Evolutionary conservation across 2,797 vertebrate species (phyloP).

Genomic region (Garrulus glandarius): DNA sequence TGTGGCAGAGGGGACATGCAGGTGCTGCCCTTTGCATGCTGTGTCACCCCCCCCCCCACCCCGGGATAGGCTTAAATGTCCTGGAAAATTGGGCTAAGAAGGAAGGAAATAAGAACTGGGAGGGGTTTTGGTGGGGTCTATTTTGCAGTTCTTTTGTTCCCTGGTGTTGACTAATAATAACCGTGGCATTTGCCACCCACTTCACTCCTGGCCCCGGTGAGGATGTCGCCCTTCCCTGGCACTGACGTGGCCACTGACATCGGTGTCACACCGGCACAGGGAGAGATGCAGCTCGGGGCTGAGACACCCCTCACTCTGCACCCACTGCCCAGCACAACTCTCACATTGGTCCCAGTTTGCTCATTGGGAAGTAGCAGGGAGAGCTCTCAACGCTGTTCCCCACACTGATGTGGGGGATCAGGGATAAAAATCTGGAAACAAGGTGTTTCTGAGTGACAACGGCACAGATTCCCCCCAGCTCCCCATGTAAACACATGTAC

Average conservation of each 20-base stretch:
- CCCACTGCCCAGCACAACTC: neutral
- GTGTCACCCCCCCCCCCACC: accelerated
- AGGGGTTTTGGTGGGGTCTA: neutral
- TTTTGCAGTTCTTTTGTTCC: neutral
- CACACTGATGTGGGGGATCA: accelerated
- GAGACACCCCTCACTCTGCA: neutral
- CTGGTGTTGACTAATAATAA: neutral
- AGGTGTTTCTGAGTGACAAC: neutral
- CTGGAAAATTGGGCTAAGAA: neutral
- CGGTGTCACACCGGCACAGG: accelerated
- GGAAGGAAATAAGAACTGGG: neutral
- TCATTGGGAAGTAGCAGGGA: accelerated
- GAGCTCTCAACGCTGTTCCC: neutral
- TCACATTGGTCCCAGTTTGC: neutral
- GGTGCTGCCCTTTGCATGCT: neutral
- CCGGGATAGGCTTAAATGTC: accelerated
- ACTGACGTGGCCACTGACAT: accelerated
- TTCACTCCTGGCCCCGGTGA: neutral
- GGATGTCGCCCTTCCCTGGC: neutral
- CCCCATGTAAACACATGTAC: neutral
- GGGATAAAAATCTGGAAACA: neutral
- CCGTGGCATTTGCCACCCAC: accelerated
- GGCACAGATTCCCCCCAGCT: neutral
- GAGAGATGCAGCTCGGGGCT: neutral
- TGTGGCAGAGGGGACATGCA: accelerated